Base-by-base conservation (phyloP, 2,888 invertebrate genomes). In the Acrocera orbiculus region DNA sequence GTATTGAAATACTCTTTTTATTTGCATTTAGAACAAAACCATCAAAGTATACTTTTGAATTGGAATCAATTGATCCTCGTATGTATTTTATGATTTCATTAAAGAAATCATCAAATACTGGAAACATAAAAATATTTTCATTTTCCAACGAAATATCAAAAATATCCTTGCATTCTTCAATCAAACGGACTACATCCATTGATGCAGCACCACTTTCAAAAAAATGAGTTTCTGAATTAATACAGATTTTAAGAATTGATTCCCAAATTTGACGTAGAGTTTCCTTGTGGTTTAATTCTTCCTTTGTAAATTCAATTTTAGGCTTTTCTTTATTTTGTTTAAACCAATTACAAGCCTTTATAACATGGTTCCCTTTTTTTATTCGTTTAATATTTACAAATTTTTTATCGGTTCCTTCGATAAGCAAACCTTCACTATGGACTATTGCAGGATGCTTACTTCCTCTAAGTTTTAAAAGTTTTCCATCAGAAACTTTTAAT, bases 151-250 rank as follows among this genome's bases (percentile, higher is more conserved):
- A 73, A 1, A 90, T 59, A 40, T 71, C 70, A 7, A 80, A 69
- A 22, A 76, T 63, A 40, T 87, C 86, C 53, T 85, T 86, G 1
- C 92, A 70, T 63, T 95, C 93, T 60, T 95, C 95, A 0, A 95
- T 78, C 32, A 95, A 39, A 9, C 60, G 53, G 1, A 93, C 90
- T 3, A 95, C 92, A 56, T 96, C 95, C 89, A 96, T 95, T 6
- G 93, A 93, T 1, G 89, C 87, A n/a, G 87, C 95, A 9, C 95
- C 95, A n/a, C 73, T 73, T 2, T 72, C 73, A 58, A 96, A 95
- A 63, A 96, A 95, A 52, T 95, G 92, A 0, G 87, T 86, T 3
- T 75, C 73, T 7, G 75, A 70, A 8, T 78, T 73, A 5, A 81
- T 68, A 3, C 78, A 73, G 1, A 70, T 63, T 45, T 78, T 78